Base-by-base conservation (phyloP, 2,888 invertebrate genomes). In the Scrobipalpa costella region DNA sequence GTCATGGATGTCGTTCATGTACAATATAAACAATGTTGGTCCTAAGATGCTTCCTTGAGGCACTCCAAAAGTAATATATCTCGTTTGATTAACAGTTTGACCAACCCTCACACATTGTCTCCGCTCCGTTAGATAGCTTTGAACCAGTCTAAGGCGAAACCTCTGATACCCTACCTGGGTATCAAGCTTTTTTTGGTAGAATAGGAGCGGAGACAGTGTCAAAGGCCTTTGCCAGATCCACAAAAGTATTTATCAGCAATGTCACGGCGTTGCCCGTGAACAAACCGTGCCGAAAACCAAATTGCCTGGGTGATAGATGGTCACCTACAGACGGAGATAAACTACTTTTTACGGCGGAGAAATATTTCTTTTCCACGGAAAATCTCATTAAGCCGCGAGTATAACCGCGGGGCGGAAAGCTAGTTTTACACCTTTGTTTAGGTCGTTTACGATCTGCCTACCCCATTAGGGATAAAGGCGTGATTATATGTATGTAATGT, bases 151-250 rank as follows among this genome's bases (percentile, higher is more conserved):
- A 47, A 7, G 3, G 47, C 47, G 2, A 47, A 2, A 15, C 47
- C 47, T 15, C 47, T n/a, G 15, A 47, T 47, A n/a, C 47, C 47
- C 2, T n/a, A n/a, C n/a, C n/a, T n/a, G 1, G 1, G n/a, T 47
- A 5, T 47, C 47, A 7, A 47, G 8, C 15, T 47, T 47, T n/a
- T 2, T 15, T 7, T 15, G n/a, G 7, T 2, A 47, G 15, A 5
- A 47, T 47, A 2, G 47, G 47, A 15, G 15, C 47, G 15, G 47
- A 52, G 21, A 21, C 52, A 27, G 19, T 52, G 52, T 52, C 52
- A 27, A 52, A 52, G 15, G 52, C 52, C 21, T 52, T 52, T 2
- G 52, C 52, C 6, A 52, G 21, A 9, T 52, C 52, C 13, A 52
- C 0, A 21, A 52, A 52, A 5, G 21, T 11, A 3, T 1, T 9